phyloP scores from a whole-genome alignment of 1,140 invertebrate species.

The Pomacea maculata region DNA sequence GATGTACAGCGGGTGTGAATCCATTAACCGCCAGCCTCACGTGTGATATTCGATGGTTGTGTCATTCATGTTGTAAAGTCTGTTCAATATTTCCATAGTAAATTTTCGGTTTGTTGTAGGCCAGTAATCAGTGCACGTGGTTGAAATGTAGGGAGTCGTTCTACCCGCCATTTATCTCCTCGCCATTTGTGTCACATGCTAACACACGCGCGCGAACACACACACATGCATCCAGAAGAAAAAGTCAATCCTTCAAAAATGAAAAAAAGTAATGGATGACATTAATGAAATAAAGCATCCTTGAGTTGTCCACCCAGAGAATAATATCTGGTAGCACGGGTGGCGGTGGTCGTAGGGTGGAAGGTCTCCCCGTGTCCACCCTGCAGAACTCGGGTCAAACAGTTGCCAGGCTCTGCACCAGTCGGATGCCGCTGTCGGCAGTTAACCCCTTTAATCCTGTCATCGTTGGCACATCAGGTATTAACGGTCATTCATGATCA shows the following conservation, averaged over 20 bases:
- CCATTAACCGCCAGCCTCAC: not conserved
- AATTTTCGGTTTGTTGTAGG: not conserved
- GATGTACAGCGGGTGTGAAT: not conserved
- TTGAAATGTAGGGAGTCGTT: not conserved
- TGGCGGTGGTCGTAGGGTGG: not conserved
- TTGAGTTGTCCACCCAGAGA: not conserved
- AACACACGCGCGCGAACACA: not conserved
- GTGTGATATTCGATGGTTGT: not conserved
- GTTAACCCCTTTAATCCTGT: no score
- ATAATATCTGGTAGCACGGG: not conserved
- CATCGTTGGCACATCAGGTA: no score
- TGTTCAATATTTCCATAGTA: not conserved
- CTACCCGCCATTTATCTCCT: not conserved
- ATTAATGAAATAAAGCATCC: not conserved
- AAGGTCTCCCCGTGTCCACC: not conserved
- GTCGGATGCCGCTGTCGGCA: no score
- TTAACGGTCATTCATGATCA: no score
- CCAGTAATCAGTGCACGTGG: not conserved
- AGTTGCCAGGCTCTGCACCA: no score
- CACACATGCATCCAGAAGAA: not conserved
- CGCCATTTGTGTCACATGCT: not conserved
- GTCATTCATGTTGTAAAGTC: not conserved
- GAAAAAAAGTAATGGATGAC: not conserved
- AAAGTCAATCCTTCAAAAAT: not conserved
- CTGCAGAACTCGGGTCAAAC: not conserved